Conservation (phyloP, 2,888 invertebrate genomes). For the Formica aserva region DNA sequence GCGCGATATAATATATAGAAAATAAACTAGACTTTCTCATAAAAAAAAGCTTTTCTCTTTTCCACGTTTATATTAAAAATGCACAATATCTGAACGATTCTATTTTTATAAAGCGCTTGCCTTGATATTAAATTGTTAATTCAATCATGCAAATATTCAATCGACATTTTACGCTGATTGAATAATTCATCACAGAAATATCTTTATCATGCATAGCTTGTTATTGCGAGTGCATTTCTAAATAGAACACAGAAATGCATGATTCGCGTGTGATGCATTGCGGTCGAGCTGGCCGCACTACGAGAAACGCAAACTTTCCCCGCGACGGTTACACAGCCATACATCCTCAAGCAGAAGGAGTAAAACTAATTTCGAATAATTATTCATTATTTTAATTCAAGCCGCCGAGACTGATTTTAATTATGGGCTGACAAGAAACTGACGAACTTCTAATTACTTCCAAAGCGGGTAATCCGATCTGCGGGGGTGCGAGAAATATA, state of each 20-base stretch:
- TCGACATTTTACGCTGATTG: background rate
- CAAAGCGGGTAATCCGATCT: conserved; percentile 60
- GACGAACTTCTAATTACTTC: conserved; percentile 67
- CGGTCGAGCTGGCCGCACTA: conserved; percentile 18
- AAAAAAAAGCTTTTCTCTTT: background rate
- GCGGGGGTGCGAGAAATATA: conserved; percentile 30
- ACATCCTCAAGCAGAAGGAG: conserved; percentile 34
- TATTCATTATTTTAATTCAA: conserved; percentile 59
- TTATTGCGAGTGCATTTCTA: conserved; percentile 20
- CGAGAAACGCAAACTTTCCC: conserved; percentile 44
- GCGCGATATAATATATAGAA: background rate
- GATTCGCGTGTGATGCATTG: conserved; percentile 44
- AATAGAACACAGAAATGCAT: conserved; percentile 24
- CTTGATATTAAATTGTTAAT: background rate
- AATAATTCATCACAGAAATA: conserved; percentile 16
- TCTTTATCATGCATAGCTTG: background rate
- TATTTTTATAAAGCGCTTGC: background rate
- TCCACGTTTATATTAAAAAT: background rate
- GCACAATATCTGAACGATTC: background rate
- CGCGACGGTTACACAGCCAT: conserved; percentile 34
- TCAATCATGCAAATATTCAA: conserved; percentile 3
- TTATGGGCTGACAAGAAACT: conserved; percentile 55
- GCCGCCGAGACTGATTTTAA: conserved; percentile 44
- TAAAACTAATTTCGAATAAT: conserved; percentile 48
- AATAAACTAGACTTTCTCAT: background rate